Percentiles rank a stretch among this genome's conserved stretches.
These are phyloP conservation scores for Caenorhabditis latens DNA, from an alignment of 1,140 invertebrate genomes.

Conservation along the genomic window DNA sequence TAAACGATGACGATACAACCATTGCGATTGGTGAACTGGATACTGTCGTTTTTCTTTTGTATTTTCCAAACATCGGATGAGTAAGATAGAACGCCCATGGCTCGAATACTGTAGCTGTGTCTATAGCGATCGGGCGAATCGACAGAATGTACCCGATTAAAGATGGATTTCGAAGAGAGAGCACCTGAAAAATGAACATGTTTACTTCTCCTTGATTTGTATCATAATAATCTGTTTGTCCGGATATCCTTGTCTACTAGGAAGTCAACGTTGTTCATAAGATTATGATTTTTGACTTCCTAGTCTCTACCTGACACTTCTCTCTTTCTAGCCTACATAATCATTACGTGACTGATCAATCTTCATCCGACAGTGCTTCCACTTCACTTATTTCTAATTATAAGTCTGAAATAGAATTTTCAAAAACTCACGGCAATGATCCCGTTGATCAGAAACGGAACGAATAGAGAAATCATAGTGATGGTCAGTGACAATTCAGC, in stretches of 20 bases:
- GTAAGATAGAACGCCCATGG: constrained; percentile 21
- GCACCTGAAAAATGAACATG: neutral
- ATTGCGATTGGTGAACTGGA: constrained; percentile 5
- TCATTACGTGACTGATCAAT: neutral
- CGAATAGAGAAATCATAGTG: neutral
- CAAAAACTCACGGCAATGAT: constrained; percentile 12
- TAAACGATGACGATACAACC: neutral
- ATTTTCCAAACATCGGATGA: neutral
- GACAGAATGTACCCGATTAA: constrained; percentile 13
- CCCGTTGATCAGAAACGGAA: neutral
- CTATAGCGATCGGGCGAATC: neutral
- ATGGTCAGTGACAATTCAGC: neutral
- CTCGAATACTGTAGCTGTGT: constrained; percentile 25
- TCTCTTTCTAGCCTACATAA: neutral
- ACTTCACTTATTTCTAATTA: neutral
- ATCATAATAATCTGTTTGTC: neutral
- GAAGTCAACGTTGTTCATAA: neutral
- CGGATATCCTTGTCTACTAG: neutral
- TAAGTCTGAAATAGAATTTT: neutral
- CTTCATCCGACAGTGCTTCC: neutral
- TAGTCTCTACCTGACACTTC: neutral
- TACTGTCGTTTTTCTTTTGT: constrained; percentile 26
- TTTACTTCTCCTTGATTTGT: neutral
- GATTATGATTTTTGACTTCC: neutral
- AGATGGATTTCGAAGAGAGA: neutral